Base-by-base conservation (phyloP, 2,113 vertebrate genomes). In the Columba janthina region DNA sequence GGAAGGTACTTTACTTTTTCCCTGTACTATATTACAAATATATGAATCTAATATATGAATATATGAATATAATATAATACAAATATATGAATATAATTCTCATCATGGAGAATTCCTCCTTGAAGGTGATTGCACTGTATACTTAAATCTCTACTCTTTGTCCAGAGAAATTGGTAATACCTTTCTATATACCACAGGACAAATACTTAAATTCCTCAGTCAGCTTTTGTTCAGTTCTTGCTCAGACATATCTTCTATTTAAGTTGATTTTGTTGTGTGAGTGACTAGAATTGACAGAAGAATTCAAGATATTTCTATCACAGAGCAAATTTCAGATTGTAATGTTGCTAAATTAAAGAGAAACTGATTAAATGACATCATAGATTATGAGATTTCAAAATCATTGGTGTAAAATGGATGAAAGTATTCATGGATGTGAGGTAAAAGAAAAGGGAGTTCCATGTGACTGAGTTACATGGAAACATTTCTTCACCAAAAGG, bases 1-100 rank as follows among this genome's bases (percentile, higher is more conserved):
- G 31, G 42, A 73, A 73, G 36, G n/a, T 21, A 38, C n/a, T 64
- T 92, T 64, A 28, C 31, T 94, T 95, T 94, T 88, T 93, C n/a
- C 15, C 58, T 85, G 50, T 8, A 25, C 78, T 84, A 31, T 57
- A n/a, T 61, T 81, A 62, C n/a, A 72, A 85, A 40, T 42, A 36
- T 24, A 44, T 32, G 21, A 87, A 40, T 88, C 4, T 46, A 40
- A 40, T 40, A 40, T 40, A 40, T 40, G 38, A 38, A 38, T 38
- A 38, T 38, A 38, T 38, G 40, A 40, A 40, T 14, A 13, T 38
- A 38, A 38, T 38, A 38, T 38, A 38, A 38, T 38, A 38, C 38
- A 38, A 38, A 38, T 38, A 38, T 12, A 38, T 38, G 38, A 38
- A 38, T 38, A 38, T 38, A 38, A 38, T 38, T 38, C 24, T 74